A percentile compares a stretch with the other conserved stretches of the same genome.
These are phyloP conservation scores for Notocelia uddmanniana DNA, from an alignment of 2,888 invertebrate species.

Conservation along the genomic window DNA sequence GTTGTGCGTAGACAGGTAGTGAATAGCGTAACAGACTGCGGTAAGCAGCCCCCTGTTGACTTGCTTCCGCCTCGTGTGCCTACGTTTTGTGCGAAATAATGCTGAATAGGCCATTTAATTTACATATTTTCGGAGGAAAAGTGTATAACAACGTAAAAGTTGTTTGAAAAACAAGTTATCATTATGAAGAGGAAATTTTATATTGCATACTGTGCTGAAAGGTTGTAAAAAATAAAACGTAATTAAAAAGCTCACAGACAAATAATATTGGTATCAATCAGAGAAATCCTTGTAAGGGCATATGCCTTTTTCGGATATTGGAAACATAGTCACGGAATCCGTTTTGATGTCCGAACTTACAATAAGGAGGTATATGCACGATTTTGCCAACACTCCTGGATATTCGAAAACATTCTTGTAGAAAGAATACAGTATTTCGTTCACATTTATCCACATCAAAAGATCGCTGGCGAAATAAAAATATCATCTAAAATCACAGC, in stretches of 20 bases:
- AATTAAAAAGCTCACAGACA: not conserved
- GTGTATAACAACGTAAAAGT: not conserved
- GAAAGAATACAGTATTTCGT: not conserved
- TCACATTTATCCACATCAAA: not conserved
- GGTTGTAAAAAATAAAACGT: not conserved
- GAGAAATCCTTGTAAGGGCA: too few species aligned
- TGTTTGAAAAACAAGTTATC: not conserved
- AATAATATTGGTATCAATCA: too few species aligned
- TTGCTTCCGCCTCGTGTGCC: slow-evolving; percentile 1
- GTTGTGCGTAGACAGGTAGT: not conserved
- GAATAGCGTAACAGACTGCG: not conserved
- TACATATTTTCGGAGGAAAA: slow-evolving; percentile 15
- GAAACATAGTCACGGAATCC: too few species aligned
- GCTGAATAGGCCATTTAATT: slow-evolving; percentile 18
- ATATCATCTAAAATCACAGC: slow-evolving; percentile 14
- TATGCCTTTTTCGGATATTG: too few species aligned
- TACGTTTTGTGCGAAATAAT: slow-evolving; percentile 10
- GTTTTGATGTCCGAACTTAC: too few species aligned
- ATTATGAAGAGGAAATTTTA: not conserved
- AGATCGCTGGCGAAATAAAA: slow-evolving; percentile 4
- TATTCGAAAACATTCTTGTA: not conserved
- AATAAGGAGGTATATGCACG: too few species aligned
- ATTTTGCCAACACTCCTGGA: too few species aligned
- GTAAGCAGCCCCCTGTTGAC: slow-evolving; percentile 13
- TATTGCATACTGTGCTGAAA: not conserved